Evolutionary conservation across 2,113 vertebrate species (phyloP), one percentile per base, ranked within the genome.

Genomic region (Rhabdornis inornatus): DNA sequence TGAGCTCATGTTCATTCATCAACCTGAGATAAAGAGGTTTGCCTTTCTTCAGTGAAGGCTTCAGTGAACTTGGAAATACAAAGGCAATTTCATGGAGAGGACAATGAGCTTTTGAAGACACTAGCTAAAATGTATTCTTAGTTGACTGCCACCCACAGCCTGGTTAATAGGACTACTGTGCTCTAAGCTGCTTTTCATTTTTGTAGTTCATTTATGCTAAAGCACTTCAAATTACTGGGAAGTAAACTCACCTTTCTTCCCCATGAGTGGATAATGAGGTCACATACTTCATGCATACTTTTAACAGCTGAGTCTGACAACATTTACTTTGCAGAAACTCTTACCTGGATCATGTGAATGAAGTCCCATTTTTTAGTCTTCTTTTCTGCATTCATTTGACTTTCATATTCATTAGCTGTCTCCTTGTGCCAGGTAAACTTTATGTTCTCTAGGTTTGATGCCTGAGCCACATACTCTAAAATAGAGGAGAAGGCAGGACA

Each of bases 311-410:
- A 64, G 37, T 28, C 88, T 96, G 91, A 94, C 52, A 83, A 27
- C 37, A 35, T 64, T 76, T 85, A 45, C 37, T 91, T 87, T 86
- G 82, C 83, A 94, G 70, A 93, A 65, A 74, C 4, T 94, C 92
- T 97, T 97, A 99, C 99, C 99, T 99, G 99, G 96, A 99, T 98
- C 99, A 99, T 99, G 97, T 99, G 99, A 97, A 99, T 99, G 91
- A 99, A 99, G 95, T 99, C 98, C 94, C 98, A 98, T 90, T 98
- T 99, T 97, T 98, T 97, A 66, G 95, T 79, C 39, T 96, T 95
- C 81, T 98, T 98, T 77, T 98, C 97, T 81, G 79, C 95, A 39
- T 95, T 98, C 96, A 98, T 97, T 89, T 98, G 96, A 65, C 97
- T 97, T 98, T 99, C 98, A 95, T 98, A 99, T 97, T 99, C 98